A percentile compares a stretch with the other conserved stretches of the same genome.
phyloP scores from a whole-genome alignment of 2,888 invertebrate genomes.

The Diloba caeruleocephala region DNA sequence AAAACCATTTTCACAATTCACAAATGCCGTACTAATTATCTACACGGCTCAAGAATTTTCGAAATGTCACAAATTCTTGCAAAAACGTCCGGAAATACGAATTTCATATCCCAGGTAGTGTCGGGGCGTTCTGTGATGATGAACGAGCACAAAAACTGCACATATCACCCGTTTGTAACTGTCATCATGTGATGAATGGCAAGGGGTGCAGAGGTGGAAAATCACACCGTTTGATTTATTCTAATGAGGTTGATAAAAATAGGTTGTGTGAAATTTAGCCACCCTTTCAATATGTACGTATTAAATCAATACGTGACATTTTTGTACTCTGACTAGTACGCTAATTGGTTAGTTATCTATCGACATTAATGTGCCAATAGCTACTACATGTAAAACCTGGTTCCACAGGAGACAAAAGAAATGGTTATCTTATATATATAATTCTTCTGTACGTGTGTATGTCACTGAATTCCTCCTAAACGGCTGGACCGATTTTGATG shows the following conservation, averaged over 20 bases:
- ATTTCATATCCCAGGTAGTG: constrained; percentile 8
- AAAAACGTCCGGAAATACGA: constrained; percentile 51
- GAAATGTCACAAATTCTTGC: constrained; percentile 48
- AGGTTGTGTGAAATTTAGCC: constrained; percentile 6
- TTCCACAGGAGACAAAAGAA: no score
- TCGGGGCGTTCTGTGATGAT: constrained; percentile 75
- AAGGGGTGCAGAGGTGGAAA: constrained; percentile 67
- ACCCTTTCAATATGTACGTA: constrained; percentile 5
- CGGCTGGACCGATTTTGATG: no score
- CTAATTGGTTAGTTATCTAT: no score
- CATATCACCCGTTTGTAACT: constrained; percentile 63
- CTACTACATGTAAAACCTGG: no score
- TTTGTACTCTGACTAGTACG: no score
- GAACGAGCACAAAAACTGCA: constrained; percentile 68
- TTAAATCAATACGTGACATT: no score
- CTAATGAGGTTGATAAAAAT: constrained; percentile 37
- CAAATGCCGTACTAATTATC: constrained; percentile 42
- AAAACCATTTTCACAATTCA: constrained; percentile 14
- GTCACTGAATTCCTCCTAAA: no score
- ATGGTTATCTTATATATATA: no score
- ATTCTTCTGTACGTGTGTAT: no score
- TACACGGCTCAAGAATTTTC: constrained; percentile 61
- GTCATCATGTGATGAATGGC: constrained; percentile 73
- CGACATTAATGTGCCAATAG: no score
- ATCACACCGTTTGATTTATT: constrained; percentile 71